Conservation (phyloP, 2,113 vertebrate genomes). For the Sorex fumeus region DNA sequence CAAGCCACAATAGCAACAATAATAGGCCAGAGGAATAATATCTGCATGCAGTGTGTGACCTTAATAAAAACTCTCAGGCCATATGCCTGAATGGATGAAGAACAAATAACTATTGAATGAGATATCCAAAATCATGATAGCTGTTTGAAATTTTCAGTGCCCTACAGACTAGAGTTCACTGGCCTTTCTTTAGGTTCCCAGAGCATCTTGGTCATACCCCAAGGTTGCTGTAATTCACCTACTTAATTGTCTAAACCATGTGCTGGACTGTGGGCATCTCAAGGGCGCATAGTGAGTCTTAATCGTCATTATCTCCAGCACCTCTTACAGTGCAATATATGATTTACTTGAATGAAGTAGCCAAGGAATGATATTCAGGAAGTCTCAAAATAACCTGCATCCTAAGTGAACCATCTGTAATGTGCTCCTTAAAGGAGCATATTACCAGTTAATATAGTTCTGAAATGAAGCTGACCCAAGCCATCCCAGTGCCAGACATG, state of each 20-base stretch:
- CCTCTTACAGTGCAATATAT: conserved; percentile 74
- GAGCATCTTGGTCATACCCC: background rate
- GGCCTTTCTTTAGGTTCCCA: background rate
- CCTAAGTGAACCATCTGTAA: conserved; percentile 66
- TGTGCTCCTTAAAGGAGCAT: conserved; percentile 62
- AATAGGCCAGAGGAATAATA: background rate
- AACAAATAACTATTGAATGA: background rate
- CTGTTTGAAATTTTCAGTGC: background rate
- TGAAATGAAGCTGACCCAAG: background rate
- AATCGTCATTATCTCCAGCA: conserved; percentile 70
- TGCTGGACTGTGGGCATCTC: conserved; percentile 13
- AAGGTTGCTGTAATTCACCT: conserved; percentile 18
- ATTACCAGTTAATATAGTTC: conserved; percentile 20
- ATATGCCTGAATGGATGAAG: background rate
- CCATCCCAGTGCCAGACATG: background rate
- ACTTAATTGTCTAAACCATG: background rate
- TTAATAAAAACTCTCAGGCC: background rate
- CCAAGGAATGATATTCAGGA: conserved; percentile 75
- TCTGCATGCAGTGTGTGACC: background rate
- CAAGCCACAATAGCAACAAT: background rate
- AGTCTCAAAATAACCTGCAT: conserved; percentile 79
- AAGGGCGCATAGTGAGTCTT: conserved; percentile 65
- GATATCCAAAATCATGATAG: background rate
- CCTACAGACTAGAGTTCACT: background rate
- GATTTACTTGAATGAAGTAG: conserved; percentile 77